Conservation (phyloP, 64 coral and sea anemone species). For the Montipora efflorescens region DNA sequence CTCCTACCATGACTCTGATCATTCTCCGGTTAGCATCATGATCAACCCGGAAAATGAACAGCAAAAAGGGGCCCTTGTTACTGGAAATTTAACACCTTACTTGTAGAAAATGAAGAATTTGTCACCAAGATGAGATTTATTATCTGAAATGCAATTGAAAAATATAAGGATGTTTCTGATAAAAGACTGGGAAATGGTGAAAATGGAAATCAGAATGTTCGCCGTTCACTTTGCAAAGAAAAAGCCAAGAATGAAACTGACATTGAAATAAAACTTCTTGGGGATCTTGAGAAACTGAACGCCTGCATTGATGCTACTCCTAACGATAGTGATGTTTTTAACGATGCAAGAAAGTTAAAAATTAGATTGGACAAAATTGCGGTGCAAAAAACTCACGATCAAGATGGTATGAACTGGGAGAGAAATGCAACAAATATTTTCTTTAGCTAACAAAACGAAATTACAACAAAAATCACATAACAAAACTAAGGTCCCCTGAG, state of each 20-base stretch:
- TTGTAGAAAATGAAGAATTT: neutral
- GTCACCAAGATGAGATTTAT: neutral
- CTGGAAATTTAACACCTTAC: slow-evolving; percentile 12
- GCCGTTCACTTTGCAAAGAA: neutral
- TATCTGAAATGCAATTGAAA: neutral
- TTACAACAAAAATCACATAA: neutral
- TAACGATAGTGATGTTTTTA: too few relatives aligned
- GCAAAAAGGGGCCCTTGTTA: neutral
- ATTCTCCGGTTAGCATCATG: slow-evolving; percentile 18
- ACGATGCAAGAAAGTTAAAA: too few relatives aligned
- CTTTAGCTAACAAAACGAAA: slow-evolving; percentile 10
- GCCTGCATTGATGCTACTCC: too few relatives aligned
- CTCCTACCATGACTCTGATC: slow-evolving; percentile 45
- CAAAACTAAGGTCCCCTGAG: slow-evolving; percentile 5
- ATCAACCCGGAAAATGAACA: too few relatives aligned
- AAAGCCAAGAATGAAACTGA: neutral
- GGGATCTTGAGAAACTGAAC: too few relatives aligned
- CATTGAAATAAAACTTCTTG: too few relatives aligned
- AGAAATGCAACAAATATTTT: slow-evolving; percentile 48
- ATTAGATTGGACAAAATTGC: slow-evolving; percentile 15
- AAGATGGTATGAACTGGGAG: slow-evolving; percentile 39
- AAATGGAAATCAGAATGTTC: neutral
- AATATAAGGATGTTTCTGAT: slow-evolving; percentile 4
- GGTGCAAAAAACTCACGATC: slow-evolving; percentile 41
- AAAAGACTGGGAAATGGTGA: slow-evolving; percentile 13